Percentiles rank a stretch among this genome's conserved stretches.
Evolutionary conservation across 2,888 invertebrate genomes (phyloP).

Genomic region (Stenolophus ochropezus): DNA sequence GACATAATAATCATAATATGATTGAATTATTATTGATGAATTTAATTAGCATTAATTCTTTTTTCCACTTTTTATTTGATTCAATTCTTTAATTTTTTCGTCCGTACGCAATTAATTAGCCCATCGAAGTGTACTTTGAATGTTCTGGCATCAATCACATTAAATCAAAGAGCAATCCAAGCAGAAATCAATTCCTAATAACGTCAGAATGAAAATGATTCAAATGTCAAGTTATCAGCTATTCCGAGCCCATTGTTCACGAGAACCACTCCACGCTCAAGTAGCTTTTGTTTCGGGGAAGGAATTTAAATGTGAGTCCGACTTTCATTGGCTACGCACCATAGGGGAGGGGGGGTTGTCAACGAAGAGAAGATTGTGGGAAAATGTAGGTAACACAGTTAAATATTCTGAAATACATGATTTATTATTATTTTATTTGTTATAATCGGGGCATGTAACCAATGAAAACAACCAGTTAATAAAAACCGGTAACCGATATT

Average conservation of each 20-base stretch:
- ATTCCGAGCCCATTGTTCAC: background rate
- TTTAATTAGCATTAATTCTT: too few relatives aligned
- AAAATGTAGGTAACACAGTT: too few relatives aligned
- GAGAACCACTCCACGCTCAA: background rate
- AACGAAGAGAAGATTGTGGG: too few relatives aligned
- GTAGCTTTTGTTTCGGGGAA: background rate
- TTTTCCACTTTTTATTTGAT: too few relatives aligned
- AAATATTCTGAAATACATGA: too few relatives aligned
- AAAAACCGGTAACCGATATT: too few relatives aligned
- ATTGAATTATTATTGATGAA: too few relatives aligned
- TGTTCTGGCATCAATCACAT: background rate
- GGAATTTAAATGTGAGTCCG: background rate
- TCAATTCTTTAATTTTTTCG: background rate
- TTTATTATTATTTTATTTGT: too few relatives aligned
- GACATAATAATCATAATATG: too few relatives aligned
- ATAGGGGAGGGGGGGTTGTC: background rate
- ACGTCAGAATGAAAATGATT: background rate
- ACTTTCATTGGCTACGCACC: background rate
- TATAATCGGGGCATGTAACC: too few relatives aligned
- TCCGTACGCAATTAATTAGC: background rate
- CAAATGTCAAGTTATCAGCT: background rate
- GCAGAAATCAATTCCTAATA: background rate
- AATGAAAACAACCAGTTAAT: too few relatives aligned
- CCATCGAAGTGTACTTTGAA: background rate
- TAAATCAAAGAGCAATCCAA: background rate